Percentiles rank a stretch among this genome's conserved stretches.
Evolutionary conservation across 1,140 invertebrate genomes (phyloP).

Genomic region (Macrostomum lignano): DNA sequence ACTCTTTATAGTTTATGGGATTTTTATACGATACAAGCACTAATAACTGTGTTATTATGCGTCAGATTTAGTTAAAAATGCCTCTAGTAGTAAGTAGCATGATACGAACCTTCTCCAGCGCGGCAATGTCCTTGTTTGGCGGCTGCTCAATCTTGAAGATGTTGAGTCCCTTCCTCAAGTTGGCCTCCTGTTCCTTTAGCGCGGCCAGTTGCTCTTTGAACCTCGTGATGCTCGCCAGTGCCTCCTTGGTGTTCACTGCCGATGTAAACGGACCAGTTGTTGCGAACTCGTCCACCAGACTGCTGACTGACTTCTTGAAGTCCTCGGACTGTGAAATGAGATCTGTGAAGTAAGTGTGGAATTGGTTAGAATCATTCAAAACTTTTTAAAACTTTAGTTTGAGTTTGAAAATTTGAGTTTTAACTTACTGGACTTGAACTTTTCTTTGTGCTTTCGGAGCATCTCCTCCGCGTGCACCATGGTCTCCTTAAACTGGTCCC

Average conservation of each 20-base stretch:
- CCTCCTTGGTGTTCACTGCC: slow-evolving; percentile 30
- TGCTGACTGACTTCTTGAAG: slow-evolving; percentile 35
- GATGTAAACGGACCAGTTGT: slow-evolving; percentile 28
- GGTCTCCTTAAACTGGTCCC: slow-evolving; percentile 36
- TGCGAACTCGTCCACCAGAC: slow-evolving; percentile 36
- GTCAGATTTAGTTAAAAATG: too few species aligned
- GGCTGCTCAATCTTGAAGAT: slow-evolving; percentile 44
- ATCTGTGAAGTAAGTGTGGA: too few species aligned
- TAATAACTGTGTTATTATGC: too few species aligned
- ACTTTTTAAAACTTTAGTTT: neutral
- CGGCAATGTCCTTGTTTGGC: slow-evolving; percentile 38
- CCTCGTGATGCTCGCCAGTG: slow-evolving; percentile 34
- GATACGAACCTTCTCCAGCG: slow-evolving; percentile 34
- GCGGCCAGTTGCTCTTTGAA: slow-evolving; percentile 34
- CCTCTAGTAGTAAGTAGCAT: neutral
- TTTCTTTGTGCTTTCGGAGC: neutral
- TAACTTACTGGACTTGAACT: neutral
- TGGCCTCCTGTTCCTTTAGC: slow-evolving; percentile 36
- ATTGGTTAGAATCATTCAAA: neutral
- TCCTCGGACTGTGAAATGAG: slow-evolving; percentile 36
- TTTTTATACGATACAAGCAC: too few species aligned
- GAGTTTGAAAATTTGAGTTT: slow-evolving; percentile 1
- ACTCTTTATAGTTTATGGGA: too few species aligned
- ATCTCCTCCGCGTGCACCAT: slow-evolving; percentile 34
- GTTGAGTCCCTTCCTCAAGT: slow-evolving; percentile 36